Evolutionary conservation across 2,797 vertebrate genomes (phyloP).

Genomic region (Rousettus madagascariensis): DNA sequence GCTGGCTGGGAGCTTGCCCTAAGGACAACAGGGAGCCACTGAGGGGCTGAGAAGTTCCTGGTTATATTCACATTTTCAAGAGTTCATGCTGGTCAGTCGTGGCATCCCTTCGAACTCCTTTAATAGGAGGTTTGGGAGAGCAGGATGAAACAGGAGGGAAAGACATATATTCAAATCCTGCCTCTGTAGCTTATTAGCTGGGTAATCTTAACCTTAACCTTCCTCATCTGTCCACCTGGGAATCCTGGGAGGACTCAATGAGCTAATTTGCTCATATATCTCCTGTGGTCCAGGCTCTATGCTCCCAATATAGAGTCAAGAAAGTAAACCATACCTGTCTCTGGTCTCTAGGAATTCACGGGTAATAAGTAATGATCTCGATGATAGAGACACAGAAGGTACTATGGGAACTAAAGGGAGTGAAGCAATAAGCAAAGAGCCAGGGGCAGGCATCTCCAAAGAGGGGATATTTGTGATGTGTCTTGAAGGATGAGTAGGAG

Average conservation of each 20-base stretch:
- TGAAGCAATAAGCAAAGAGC: not conserved
- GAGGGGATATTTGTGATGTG: not conserved
- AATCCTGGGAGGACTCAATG: not conserved
- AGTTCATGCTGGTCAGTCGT: fast-evolving
- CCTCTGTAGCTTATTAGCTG: not conserved
- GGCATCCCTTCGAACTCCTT: not conserved
- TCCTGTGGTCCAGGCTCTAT: not conserved
- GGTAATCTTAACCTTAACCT: not conserved
- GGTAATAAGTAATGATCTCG: not conserved
- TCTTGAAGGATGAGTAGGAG: not conserved
- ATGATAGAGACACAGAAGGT: not conserved
- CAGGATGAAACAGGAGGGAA: not conserved
- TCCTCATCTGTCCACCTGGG: not conserved
- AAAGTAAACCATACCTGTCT: not conserved
- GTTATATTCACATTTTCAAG: not conserved
- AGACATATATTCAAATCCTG: not conserved
- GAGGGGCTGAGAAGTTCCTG: not conserved
- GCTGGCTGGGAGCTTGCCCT: not conserved
- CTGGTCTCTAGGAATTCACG: not conserved
- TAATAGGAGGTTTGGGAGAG: not conserved
- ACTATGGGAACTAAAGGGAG: not conserved
- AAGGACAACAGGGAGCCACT: not conserved
- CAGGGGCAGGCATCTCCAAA: not conserved
- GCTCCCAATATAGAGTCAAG: not conserved
- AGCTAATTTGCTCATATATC: not conserved